Evolutionary conservation across 1,140 invertebrate genomes (phyloP).

Genomic region (Yoshiicerus persimilis): DNA sequence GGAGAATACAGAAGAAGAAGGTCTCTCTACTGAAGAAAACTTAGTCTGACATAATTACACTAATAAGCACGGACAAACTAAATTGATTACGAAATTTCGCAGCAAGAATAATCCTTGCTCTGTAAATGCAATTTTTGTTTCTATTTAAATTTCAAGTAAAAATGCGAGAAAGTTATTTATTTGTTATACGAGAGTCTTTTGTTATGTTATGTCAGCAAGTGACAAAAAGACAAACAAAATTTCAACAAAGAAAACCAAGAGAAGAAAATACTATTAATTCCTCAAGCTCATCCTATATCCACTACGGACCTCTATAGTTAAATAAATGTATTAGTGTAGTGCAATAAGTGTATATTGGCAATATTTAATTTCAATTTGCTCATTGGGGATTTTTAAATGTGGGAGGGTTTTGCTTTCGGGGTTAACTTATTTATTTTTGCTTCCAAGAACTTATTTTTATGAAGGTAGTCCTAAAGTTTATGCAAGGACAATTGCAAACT

Average conservation of each 20-base stretch:
- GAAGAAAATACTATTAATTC: neutral
- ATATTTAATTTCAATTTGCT: too few species aligned
- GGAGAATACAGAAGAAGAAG: constrained; percentile 32
- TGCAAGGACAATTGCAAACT: neutral
- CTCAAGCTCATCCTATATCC: neutral
- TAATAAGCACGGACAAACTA: neutral
- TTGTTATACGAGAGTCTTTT: neutral
- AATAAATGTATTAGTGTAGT: too few species aligned
- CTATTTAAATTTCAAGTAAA: neutral
- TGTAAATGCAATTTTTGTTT: neutral
- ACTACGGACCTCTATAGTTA: too few species aligned
- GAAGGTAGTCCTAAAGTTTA: neutral
- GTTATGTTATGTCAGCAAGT: neutral
- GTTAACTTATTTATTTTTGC: too few species aligned
- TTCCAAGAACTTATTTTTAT: too few species aligned
- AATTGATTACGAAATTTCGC: neutral
- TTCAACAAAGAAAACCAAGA: neutral
- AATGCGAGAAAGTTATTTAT: neutral
- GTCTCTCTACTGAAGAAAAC: neutral
- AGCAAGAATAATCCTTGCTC: neutral
- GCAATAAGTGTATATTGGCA: too few species aligned
- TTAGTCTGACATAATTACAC: neutral
- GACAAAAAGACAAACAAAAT: neutral
- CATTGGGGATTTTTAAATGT: too few species aligned
- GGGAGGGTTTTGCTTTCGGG: too few species aligned